These are phyloP conservation scores for Oedothorax gibbosus DNA, from an alignment of 1,140 invertebrate genomes.

Conservation along the genomic window DNA sequence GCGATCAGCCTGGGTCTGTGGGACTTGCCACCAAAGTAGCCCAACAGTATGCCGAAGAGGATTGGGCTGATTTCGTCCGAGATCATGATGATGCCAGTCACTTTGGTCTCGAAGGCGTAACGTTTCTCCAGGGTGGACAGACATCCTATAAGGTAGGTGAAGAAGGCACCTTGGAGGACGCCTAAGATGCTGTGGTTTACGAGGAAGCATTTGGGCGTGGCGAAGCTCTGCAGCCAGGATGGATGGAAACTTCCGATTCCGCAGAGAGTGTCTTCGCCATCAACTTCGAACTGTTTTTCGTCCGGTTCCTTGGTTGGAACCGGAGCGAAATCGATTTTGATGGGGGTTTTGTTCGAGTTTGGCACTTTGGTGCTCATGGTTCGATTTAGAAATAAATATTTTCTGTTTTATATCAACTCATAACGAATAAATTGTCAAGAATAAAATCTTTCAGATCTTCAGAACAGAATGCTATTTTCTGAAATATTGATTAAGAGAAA, in stretches of 20 bases:
- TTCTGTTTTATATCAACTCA: no score
- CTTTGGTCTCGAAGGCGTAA: slow-evolving; percentile 82
- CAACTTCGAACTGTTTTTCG: neutral
- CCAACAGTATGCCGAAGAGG: slow-evolving; percentile 68
- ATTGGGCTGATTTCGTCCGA: slow-evolving; percentile 63
- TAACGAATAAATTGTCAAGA: no score
- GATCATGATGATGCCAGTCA: slow-evolving; percentile 73
- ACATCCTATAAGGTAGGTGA: slow-evolving; percentile 81
- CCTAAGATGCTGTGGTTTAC: slow-evolving; percentile 80
- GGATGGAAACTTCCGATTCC: slow-evolving; percentile 45
- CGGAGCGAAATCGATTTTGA: slow-evolving; percentile 34
- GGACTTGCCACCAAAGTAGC: slow-evolving; percentile 77
- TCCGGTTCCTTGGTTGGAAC: slow-evolving; percentile 15
- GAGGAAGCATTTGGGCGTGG: slow-evolving; percentile 81
- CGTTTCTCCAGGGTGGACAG: slow-evolving; percentile 84
- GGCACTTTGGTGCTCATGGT: slow-evolving; percentile 37
- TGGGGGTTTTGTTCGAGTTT: slow-evolving; percentile 35
- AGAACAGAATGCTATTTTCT: no score
- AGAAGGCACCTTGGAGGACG: slow-evolving; percentile 79
- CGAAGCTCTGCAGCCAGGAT: slow-evolving; percentile 75
- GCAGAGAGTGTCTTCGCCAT: slow-evolving; percentile 38
- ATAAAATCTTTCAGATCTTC: no score
- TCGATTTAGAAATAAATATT: neutral
- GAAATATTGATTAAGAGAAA: no score
- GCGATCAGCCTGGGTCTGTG: slow-evolving; percentile 80